These are phyloP conservation scores for Ormyrus labotus DNA, from an alignment of 2,888 invertebrate genomes.

Conservation along the genomic window DNA sequence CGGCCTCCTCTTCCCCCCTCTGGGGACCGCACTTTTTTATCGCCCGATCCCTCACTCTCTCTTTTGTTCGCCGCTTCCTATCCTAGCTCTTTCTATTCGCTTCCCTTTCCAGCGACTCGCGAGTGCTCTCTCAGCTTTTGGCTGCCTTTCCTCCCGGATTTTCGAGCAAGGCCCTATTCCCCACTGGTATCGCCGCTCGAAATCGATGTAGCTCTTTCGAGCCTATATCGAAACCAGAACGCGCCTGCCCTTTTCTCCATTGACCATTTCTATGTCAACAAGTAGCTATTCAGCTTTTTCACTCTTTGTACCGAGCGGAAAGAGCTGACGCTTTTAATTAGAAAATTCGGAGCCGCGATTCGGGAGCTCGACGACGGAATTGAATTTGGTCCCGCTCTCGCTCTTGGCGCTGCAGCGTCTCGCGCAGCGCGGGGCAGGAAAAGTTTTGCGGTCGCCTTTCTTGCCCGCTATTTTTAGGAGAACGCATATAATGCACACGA, in stretches of 20 bases:
- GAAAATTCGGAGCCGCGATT: too few species aligned
- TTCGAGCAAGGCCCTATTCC: too few species aligned
- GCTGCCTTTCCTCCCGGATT: neutral
- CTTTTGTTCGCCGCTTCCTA: neutral
- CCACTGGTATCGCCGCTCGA: too few species aligned
- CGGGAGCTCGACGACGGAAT: too few species aligned
- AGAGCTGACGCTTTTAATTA: too few species aligned
- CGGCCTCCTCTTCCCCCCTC: neutral
- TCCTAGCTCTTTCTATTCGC: conserved; percentile 1
- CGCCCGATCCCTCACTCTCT: neutral
- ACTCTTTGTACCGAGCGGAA: too few species aligned
- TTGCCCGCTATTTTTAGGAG: conserved; percentile 59
- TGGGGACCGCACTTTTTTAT: neutral
- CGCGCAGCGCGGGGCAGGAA: conserved; percentile 55
- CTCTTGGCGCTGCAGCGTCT: conserved; percentile 35
- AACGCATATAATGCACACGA: neutral
- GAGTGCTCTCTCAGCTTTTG: neutral
- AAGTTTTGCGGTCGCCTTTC: conserved; percentile 63
- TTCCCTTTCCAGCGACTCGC: neutral
- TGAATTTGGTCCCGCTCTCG: neutral
- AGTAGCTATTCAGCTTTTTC: too few species aligned
- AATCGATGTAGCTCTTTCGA: too few species aligned
- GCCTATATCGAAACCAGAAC: too few species aligned
- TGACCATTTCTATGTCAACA: too few species aligned
- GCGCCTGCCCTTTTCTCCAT: too few species aligned